Evolutionary conservation across 2,113 vertebrate genomes (phyloP).

Genomic region (Rhinopomastus cyanomelas): DNA sequence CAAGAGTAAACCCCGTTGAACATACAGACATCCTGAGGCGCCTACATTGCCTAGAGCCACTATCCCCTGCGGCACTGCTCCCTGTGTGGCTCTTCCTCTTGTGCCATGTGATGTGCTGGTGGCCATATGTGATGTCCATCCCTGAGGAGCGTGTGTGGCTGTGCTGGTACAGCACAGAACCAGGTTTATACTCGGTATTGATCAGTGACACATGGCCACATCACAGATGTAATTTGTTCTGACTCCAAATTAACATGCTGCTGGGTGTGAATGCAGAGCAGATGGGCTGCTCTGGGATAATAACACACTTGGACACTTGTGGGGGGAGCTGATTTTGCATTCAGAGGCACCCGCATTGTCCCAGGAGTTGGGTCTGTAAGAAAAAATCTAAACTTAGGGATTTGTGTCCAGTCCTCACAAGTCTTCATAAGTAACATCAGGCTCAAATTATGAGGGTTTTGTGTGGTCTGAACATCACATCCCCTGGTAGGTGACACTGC

Average conservation of each 20-base stretch:
- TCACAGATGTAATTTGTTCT: neutral
- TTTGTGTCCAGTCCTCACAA: neutral
- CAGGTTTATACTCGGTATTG: neutral
- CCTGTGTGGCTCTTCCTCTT: fast-evolving
- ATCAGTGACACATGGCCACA: neutral
- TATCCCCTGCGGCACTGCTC: neutral
- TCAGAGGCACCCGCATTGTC: neutral
- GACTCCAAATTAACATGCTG: neutral
- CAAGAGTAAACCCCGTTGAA: neutral
- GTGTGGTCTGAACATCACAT: neutral
- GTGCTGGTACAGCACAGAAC: neutral
- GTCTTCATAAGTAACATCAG: neutral
- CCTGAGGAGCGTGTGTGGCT: neutral
- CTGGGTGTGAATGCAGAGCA: neutral
- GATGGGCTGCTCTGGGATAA: neutral
- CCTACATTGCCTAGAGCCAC: neutral
- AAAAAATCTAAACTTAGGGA: neutral
- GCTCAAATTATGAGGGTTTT: neutral
- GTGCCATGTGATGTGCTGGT: fast-evolving
- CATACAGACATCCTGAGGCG: neutral
- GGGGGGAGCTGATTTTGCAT: neutral
- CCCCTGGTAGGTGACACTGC: neutral
- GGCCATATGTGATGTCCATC: neutral
- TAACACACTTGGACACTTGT: neutral
- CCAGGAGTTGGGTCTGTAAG: neutral